Evolutionary conservation across 2,888 invertebrate genomes (phyloP), one percentile per base, ranked within the genome.

Genomic region (Dioctria linearis): DNA sequence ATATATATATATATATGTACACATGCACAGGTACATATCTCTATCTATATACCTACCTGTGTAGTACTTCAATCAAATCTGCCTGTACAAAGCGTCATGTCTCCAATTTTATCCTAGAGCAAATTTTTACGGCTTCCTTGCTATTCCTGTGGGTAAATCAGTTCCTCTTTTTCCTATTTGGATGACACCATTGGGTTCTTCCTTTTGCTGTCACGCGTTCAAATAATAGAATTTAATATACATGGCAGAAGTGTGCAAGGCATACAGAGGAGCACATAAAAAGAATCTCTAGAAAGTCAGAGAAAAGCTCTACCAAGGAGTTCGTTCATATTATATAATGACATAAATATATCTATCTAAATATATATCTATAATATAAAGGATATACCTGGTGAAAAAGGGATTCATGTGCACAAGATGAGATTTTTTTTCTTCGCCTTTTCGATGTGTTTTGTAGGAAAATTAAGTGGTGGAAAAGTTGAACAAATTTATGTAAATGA

Each of bases 221-320:
- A 79, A 81, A 81, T 81, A 81, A 81, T 81, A 81, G 81, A 81
- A 81, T 81, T 79, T 81, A 79, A 79, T 79, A 79, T 79, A 79
- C 73, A 78, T 63, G 54, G 66, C 79, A 78, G 61, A 65, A 66
- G 75, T 75, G 75, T 75, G 75, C 75, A 75, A 59, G 59, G 75
- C 75, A 75, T 75, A 75, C 75, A 75, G 75, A 75, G 43, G 42
- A 61, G 46, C 61, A 75, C 11, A 75, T 61, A 75, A 75, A 25
- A 75, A 43, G 75, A 75, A 57, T 59, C 75, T 46, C 75, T 25
- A 75, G 59, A 75, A 75, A 75, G 42, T 51, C 54, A 39, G 39
- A 39, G 75, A 25, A 57, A 75, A 61, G 43, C 61, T 25, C 25
- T 59, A 57, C 75, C 57, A 59, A 75, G 42, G 42, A 75, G 75